Evolutionary conservation across 2,888 invertebrate genomes (phyloP).

Genomic region (Mimas tiliae): DNA sequence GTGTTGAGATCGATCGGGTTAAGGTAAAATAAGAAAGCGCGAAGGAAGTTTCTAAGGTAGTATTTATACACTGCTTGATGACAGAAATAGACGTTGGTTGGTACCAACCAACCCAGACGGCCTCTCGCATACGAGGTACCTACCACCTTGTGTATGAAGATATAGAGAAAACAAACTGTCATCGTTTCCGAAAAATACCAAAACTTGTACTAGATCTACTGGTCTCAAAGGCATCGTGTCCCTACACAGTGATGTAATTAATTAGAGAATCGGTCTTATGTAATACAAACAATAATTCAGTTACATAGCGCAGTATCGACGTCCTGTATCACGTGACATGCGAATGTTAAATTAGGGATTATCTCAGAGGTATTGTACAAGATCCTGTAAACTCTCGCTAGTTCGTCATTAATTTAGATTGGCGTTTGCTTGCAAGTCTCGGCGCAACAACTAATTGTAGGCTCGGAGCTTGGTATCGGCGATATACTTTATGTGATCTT

Average conservation of each 20-base stretch:
- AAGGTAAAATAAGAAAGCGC: no score
- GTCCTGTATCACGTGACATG: conserved; percentile 8
- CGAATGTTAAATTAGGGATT: conserved; percentile 24
- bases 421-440: conserved; percentile 30
- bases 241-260: neutral
- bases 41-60: neutral
- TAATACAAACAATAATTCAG: neutral
- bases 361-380: conserved; percentile 32
- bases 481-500: no score
- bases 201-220: no score
- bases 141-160: no score
- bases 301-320: neutral
- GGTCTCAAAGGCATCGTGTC: no score
- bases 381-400: conserved; percentile 29
- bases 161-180: no score
- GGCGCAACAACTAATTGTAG: conserved; percentile 18
- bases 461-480: neutral
- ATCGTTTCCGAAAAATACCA: no score
- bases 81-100: no score
- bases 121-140: no score
- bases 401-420: conserved; percentile 63
- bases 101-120: no score
- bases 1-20: neutral
- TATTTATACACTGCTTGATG: no score
- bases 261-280: neutral